Percentiles rank a stretch among this genome's conserved stretches.
These are phyloP conservation scores for Myzus persicae DNA, from an alignment of 1,140 invertebrate genomes.

Conservation along the genomic window DNA sequence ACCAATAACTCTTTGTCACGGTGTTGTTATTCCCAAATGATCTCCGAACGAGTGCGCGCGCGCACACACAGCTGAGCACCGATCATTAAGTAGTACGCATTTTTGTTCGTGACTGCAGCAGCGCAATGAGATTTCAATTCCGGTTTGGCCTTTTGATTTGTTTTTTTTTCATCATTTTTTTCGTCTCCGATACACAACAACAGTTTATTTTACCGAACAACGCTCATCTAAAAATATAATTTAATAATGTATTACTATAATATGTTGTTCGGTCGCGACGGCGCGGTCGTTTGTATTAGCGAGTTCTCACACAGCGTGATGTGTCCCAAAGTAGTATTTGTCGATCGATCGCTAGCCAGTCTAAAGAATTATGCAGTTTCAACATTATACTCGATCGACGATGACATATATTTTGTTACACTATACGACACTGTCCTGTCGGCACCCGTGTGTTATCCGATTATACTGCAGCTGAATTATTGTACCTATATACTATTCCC, in stretches of 20 bases:
- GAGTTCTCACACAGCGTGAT: neutral
- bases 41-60: neutral
- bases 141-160: neutral
- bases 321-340: neutral
- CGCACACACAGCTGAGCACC: neutral
- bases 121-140: conserved; percentile 19
- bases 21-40: conserved; percentile 24
- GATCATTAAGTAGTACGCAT: neutral
- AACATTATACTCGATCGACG: neutral
- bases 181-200: neutral
- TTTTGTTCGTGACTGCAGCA: neutral
- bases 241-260: too few relatives aligned
- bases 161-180: neutral
- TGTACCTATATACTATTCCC: neutral
- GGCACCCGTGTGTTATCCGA: neutral
- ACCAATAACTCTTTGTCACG: conserved; percentile 45
- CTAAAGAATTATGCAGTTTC: neutral
- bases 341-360: too few relatives aligned
- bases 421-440: neutral
- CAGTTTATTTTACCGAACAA: neutral
- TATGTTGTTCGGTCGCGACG: neutral
- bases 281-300: neutral
- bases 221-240: neutral
- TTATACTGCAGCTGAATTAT: neutral
- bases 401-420: neutral